Evolutionary conservation across 2,888 invertebrate species (phyloP), one percentile per base, ranked within the genome.

Genomic region (Timema podura): DNA sequence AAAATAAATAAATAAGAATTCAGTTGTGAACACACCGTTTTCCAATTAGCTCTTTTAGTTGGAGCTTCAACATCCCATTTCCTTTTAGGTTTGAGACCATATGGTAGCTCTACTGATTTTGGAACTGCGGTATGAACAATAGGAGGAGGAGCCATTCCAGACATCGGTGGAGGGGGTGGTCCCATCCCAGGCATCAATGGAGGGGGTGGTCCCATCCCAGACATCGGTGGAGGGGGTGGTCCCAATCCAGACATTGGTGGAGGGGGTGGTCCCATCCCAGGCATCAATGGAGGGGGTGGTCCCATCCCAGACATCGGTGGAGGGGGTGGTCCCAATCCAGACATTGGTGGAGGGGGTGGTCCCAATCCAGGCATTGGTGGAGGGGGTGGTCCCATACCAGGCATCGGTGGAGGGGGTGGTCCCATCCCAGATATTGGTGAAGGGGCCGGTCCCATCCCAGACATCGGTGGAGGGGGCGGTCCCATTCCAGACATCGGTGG

Each of bases 41-140:
- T 96, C 98, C 98, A 98, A 78, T 98, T 98, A 72, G 96, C 93
- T 73, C 96, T 86, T 79, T 98, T 97, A 76, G 97, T 85, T 0
- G 95, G 95, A 0, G 91, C 93, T 66, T 91, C 91, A 0, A 92
- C 88, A 69, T 93, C 91, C 89, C 93, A 98, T 78, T 95, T 95
- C 81, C 91, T 94, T 79, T 98, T 98, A 0, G 95, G 93, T 78
- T 95, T 93, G 74, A 98, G 83, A 0, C 96, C 97, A 78, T 91
- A 85, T 0, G 97, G 98, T 7, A 98, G 80, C 0, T 87, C 79
- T 30, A 30, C 30, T 30, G 30, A 30, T 30, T 30, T 30, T 30
- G 30, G 30, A 30, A 30, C 30, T 30, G 93, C 74, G 98, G 83
- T 0, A 76, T 89, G 88, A 0, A 87, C 79, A 76, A 89, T 88